phyloP scores from a whole-genome alignment of 2,113 vertebrate species.

The Eclectus roratus region DNA sequence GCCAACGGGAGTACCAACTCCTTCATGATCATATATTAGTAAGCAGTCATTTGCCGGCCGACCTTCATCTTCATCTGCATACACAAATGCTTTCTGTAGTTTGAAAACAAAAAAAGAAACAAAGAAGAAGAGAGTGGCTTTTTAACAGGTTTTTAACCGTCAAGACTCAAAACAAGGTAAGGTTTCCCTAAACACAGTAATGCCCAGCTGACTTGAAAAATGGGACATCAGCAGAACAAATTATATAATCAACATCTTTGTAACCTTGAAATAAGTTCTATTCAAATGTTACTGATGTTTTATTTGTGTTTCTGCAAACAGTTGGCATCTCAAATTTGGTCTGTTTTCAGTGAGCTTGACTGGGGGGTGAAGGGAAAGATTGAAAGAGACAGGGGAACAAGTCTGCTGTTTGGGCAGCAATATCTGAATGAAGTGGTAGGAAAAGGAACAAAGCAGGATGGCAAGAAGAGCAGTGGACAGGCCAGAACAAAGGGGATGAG shows the following conservation, averaged over 20 bases:
- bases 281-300: neutral
- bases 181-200: neutral
- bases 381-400: fast-evolving
- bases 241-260: neutral
- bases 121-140: neutral
- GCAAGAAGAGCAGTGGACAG: neutral
- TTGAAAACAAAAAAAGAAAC: neutral
- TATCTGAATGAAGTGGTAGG: neutral
- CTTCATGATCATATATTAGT: conserved; percentile 84
- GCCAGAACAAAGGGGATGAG: neutral
- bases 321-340: neutral
- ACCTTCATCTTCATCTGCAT: conserved; percentile 75
- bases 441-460: neutral
- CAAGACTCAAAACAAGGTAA: neutral
- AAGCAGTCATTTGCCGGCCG: conserved; percentile 76
- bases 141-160: neutral
- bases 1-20: conserved; percentile 77
- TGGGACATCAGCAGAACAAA: neutral
- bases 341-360: fast-evolving
- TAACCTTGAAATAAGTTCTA: neutral
- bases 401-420: neutral
- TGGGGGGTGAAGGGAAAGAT: neutral
- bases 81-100: conserved; percentile 83
- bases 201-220: neutral
- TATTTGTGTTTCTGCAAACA: neutral